Percentiles rank a stretch among this genome's conserved stretches.
These are phyloP conservation scores for Digitonthophagus gazella DNA, from an alignment of 2,888 invertebrate genomes.

Conservation along the genomic window DNA sequence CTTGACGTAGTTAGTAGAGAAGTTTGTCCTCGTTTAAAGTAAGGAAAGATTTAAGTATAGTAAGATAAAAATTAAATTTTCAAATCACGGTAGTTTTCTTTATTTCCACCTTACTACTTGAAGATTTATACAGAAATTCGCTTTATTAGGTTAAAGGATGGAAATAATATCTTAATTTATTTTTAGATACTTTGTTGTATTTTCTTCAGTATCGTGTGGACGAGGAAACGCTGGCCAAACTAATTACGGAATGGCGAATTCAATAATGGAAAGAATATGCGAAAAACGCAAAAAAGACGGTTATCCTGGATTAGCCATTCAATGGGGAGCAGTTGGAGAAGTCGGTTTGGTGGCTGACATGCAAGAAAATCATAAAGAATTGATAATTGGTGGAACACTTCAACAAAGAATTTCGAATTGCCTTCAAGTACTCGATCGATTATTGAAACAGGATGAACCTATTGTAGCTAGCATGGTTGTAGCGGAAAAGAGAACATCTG, in stretches of 20 bases:
- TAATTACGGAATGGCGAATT: constrained; percentile 87
- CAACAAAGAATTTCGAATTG: too few relatives aligned
- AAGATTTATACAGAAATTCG: not conserved
- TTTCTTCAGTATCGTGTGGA: constrained; percentile 87
- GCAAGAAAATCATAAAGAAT: too few relatives aligned
- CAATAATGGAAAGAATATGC: constrained; percentile 70
- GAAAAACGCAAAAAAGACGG: constrained; percentile 47
- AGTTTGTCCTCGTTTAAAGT: constrained; percentile 54
- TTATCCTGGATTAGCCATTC: constrained; percentile 33
- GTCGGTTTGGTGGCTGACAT: too few relatives aligned
- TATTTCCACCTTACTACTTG: too few relatives aligned
- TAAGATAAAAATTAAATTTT: too few relatives aligned
- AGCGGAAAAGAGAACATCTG: not conserved
- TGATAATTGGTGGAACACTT: too few relatives aligned
- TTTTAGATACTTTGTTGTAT: constrained; percentile 74
- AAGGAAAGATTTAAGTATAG: not conserved
- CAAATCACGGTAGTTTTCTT: too few relatives aligned
- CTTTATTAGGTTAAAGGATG: not conserved
- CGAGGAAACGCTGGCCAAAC: constrained; percentile 88
- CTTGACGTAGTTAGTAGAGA: constrained; percentile 67
- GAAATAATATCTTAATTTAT: not conserved
- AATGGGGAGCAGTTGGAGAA: constrained; percentile 36
- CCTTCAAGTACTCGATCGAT: constrained; percentile 61
- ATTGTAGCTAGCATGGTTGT: too few relatives aligned
- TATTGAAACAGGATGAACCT: constrained; percentile 66